Evolutionary conservation across 1,140 invertebrate genomes (phyloP), one percentile per base, ranked within the genome.

Genomic region (Eueides isabella): DNA sequence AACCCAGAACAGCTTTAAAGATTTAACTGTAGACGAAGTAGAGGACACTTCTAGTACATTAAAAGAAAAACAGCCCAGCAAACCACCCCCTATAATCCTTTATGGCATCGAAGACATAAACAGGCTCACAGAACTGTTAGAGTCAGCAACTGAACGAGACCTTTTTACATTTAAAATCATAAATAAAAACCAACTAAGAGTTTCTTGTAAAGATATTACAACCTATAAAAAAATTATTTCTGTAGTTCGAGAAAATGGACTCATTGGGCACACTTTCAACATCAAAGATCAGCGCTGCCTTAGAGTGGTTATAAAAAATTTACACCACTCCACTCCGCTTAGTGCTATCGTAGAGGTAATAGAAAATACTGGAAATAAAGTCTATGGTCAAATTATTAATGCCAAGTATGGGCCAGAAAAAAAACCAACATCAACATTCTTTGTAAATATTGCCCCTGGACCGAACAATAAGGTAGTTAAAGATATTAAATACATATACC

Each of bases 231-330:
- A 71, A 28, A 28, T 76, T 5, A 72, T 78, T 12, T 4, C 26
- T 11, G 6, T 74, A 5, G 44, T 78, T 1, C 11, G 74, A 31
- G 65, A 68, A 26, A 72, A 78, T 6, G 73, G 76, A 6, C 69
- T 80, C 1, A 80, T 80, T 63, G 79, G 75, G 1, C 76, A 78
- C 62, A 80, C 68, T 23, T 80, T 78, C 55, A 80, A 75, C 16
- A 65, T 12, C 4, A 80, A 78, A 67, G 74, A 71, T 12, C n/a
- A 66, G 7, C 70, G 61, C 12, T 67, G 35, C 28, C 78, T 33
- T 23, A 33, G 78, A 68, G 64, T 80, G 3, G 80, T 81, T 2
- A 81, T 81, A 23, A 75, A 41, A 76, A 77, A 79, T 44, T 61
- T 80, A 0, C 80, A 78, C 16, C 71, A 72, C 7, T 61, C 74